Percentiles rank a stretch among this genome's conserved stretches.
phyloP scores from a whole-genome alignment of 1,140 invertebrate species.

The Drosophila tristis region DNA sequence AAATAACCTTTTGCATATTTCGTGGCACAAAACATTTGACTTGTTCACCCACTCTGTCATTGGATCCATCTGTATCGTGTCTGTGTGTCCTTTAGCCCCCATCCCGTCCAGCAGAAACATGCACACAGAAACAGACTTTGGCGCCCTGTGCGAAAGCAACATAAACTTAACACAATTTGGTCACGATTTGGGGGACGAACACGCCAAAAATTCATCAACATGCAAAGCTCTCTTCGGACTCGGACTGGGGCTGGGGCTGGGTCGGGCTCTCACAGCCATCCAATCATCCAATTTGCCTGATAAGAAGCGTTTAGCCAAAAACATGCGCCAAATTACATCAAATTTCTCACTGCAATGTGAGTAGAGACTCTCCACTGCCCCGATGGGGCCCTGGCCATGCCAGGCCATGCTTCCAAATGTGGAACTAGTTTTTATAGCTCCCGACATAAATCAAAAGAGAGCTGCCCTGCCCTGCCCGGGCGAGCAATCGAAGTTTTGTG shows the following conservation, averaged over 20 bases:
- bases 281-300: conserved; percentile 77
- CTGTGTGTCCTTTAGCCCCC: conserved; percentile 26
- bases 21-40: conserved; percentile 37
- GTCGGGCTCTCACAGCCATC: neutral
- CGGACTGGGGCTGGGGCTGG: neutral
- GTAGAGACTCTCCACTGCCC: neutral
- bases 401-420: neutral
- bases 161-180: conserved; percentile 77
- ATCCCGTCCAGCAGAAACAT: conserved; percentile 4
- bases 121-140: conserved; percentile 4
- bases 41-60: conserved; percentile 11
- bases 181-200: conserved; percentile 75
- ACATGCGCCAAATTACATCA: conserved; percentile 78
- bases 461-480: conserved; percentile 22
- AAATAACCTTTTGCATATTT: conserved; percentile 41
- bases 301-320: conserved; percentile 79
- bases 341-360: conserved; percentile 77
- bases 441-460: conserved; percentile 68
- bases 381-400: too few relatives aligned
- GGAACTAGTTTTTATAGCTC: conserved; percentile 63
- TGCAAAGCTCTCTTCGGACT: conserved; percentile 46
- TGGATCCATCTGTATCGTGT: conserved; percentile 19
- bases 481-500: conserved; percentile 56
- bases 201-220: conserved; percentile 79
- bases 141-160: conserved; percentile 16